These are phyloP conservation scores for Carettochelys insculpta DNA, from an alignment of 2,113 vertebrate genomes.

Conservation along the genomic window DNA sequence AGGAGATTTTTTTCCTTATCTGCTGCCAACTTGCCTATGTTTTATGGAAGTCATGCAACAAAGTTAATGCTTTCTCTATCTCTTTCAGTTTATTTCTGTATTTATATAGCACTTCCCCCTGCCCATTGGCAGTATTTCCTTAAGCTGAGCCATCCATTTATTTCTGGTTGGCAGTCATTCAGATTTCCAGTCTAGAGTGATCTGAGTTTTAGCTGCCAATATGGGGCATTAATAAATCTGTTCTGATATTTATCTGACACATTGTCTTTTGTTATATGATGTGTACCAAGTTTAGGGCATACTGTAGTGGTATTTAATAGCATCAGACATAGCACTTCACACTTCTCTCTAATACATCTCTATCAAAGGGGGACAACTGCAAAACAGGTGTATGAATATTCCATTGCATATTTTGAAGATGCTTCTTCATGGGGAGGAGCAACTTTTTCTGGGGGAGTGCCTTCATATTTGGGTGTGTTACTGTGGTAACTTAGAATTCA, in stretches of 20 bases:
- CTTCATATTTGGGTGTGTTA: neutral
- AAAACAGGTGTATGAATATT: neutral
- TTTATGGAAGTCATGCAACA: conserved; percentile 34
- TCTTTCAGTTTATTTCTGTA: conserved; percentile 41
- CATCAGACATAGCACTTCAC: conserved; percentile 24
- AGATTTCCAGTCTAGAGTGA: conserved; percentile 43
- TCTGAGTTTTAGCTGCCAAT: conserved; percentile 71
- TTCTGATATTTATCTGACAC: conserved; percentile 66
- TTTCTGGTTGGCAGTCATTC: conserved; percentile 62
- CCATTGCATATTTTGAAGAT: neutral
- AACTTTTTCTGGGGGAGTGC: neutral
- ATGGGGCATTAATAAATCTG: conserved; percentile 69
- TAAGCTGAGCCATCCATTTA: conserved; percentile 60
- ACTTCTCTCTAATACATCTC: conserved; percentile 29
- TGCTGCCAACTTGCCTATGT: conserved; percentile 4
- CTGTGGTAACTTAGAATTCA: neutral
- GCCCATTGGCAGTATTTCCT: conserved; percentile 67
- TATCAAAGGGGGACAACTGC: neutral
- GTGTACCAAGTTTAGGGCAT: conserved; percentile 57
- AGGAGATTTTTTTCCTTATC: neutral
- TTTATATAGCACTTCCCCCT: conserved; percentile 26
- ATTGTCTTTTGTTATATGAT: conserved; percentile 65
- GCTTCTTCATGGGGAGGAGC: neutral
- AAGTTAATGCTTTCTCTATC: conserved; percentile 49
- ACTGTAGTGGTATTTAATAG: conserved; percentile 43